A percentile compares a stretch with the other conserved stretches of the same genome.
phyloP scores from a whole-genome alignment of 1,140 invertebrate genomes.

The Catajapyx aquilonaris region DNA sequence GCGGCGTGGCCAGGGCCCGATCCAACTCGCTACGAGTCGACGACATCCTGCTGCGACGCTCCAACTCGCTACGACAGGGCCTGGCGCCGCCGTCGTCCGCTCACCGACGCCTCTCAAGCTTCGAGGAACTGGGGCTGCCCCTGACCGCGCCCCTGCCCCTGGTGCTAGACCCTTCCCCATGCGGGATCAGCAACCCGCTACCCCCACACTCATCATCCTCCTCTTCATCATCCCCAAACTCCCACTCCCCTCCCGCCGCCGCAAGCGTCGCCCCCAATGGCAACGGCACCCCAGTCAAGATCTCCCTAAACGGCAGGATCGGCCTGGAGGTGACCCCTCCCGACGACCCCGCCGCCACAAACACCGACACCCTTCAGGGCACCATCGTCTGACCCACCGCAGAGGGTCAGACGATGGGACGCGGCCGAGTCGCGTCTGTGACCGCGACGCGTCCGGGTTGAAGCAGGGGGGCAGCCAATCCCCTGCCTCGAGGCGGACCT shows the following conservation, averaged over 20 bases:
- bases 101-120: constrained; percentile 47
- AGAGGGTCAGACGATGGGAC: too few relatives aligned
- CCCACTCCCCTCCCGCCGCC: constrained; percentile 25
- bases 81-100: constrained; percentile 23
- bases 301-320: constrained; percentile 63
- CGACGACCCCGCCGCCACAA: too few relatives aligned
- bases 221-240: constrained; percentile 29
- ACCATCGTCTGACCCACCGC: too few relatives aligned
- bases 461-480: too few relatives aligned
- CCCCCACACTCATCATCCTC: constrained; percentile 9
- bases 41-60: constrained; percentile 58
- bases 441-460: too few relatives aligned
- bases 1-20: constrained; percentile 50
- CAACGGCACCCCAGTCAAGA: constrained; percentile 37
- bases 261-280: constrained; percentile 9
- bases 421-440: too few relatives aligned
- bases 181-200: not conserved
- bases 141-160: constrained; percentile 18
- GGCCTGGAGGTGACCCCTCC: constrained; percentile 65
- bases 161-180: not conserved
- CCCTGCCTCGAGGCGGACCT: too few relatives aligned
- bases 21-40: constrained; percentile 67
- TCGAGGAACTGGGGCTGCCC: constrained; percentile 65
- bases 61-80: constrained; percentile 61
- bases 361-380: too few relatives aligned